Base-by-base conservation (phyloP, 2,888 invertebrate genomes). In the Temnothorax rugatulus region DNA sequence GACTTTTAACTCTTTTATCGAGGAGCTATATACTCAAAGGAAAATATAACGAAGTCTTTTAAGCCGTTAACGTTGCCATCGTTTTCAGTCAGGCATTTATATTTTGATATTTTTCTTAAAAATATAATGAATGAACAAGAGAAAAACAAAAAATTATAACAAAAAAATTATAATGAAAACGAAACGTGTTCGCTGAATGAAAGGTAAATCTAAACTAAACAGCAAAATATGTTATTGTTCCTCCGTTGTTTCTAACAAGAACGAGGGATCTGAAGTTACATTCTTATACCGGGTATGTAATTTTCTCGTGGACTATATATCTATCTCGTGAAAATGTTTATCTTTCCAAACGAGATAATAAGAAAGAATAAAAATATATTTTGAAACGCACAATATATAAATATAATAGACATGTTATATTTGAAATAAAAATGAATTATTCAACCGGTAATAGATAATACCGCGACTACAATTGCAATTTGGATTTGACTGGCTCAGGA, bases 1-100 rank as follows among this genome's bases (percentile, higher is more conserved):
- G 50, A 76, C 66, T 76, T 76, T 50, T 66, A 77, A 77, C 73
- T 47, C 44, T 47, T 79, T 79, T 71, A 71, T 50, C 44, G 44
- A 59, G 18, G 21, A 73, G 25, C 18, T 52, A 52, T 79, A 71
- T 38, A 47, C 34, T 71, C 21, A 13, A 50, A n/a, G 5, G n/a
- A 34, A 57, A 69, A 44, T 3, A 76, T 50, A 66, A 64, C 52
- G 15, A 61, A 44, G 18, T 47, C 18, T 47, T 69, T 44, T 29
- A 38, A 79, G 18, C 11, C 13, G 18, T 54, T 44, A 47, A 52
- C 9, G 18, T 21, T n/a, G n/a, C 47, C 3, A 7, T 69, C 25
- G 29, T 18, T 68, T 77, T 69, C 21, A 34, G 15, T 57, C 25
- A 47, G 25, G 73, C 21, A 15, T 59, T 52, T n/a, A 13, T 11